Base-by-base conservation (phyloP, 2,888 invertebrate genomes). In the Drosophila infuscata region DNA sequence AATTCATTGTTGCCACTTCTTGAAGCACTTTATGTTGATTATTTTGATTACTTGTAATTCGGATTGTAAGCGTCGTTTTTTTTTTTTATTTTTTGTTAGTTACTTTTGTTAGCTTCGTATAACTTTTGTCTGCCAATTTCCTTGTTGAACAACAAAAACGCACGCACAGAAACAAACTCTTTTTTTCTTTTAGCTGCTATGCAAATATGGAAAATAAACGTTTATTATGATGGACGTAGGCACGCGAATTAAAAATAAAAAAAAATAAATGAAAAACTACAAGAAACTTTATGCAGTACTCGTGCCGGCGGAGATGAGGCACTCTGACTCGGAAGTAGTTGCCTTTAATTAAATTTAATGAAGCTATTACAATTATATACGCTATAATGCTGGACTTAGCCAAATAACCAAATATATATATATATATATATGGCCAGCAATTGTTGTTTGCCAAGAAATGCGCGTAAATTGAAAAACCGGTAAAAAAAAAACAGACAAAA, bases 1-100 rank as follows among this genome's bases (percentile, higher is more conserved):
- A 92, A 80, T 92, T 91, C 91, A 92, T 92, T 80, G 87, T 89
- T 61, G 60, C 56, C 58, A 41, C 41, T 70, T 66, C 72, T 71
- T 36, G 35, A 20, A 41, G n/a, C 58, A 46, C 25, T 58, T 67
- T 54, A 48, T 68, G 68, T 62, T 59, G 69, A 51, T 75, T 58
- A 59, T 68, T 62, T 69, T 59, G 61, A 54, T 63, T 38, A 43
- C 48, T 51, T 63, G 38, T 15, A 52, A 35, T 66, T 56, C 58
- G 74, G 9, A 25, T 35, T 36, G n/a, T 11, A 51, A 63, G 43
- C 58, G 56, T 61, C 49, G 54, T 25, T 46, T 25, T 51, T 63
- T 61, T 6, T 51, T 11, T 48, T 29, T 7, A 20, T 46, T 3
- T 20, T 33, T 6, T 4, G 25, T 15, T 15, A 46, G 52, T 60